Evolutionary conservation across 2,113 vertebrate genomes (phyloP).

Genomic region (Protobothrops flavoviridis): DNA sequence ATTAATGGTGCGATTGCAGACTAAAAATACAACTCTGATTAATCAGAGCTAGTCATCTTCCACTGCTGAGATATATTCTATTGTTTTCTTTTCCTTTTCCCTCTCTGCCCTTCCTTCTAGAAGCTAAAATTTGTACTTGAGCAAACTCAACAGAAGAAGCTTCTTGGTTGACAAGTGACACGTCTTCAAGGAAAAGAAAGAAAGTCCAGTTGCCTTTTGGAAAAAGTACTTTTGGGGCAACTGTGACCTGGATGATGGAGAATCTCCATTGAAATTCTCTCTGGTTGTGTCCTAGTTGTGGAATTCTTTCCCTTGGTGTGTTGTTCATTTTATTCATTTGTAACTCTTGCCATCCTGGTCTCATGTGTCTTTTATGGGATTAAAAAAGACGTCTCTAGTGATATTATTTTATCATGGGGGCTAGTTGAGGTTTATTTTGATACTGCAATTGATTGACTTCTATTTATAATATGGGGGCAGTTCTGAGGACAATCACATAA

Average conservation of each 20-base stretch:
- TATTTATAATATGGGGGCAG: background rate
- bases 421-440: background rate
- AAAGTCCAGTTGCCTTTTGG: background rate
- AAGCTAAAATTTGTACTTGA: background rate
- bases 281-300: background rate
- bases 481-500: background rate
- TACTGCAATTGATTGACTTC: background rate
- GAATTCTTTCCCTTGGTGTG: background rate
- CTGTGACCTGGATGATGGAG: background rate
- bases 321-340: background rate
- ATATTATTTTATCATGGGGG: background rate
- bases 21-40: slow-evolving; percentile 26
- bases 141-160: background rate
- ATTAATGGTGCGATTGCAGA: slow-evolving; percentile 4
- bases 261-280: background rate
- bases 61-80: background rate
- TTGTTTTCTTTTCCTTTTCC: background rate
- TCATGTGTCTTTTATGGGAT: background rate
- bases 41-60: slow-evolving; percentile 1
- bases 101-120: background rate
- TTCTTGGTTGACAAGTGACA: background rate
- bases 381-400: background rate
- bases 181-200: background rate
- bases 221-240: background rate
- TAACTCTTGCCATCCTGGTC: background rate